phyloP scores from a whole-genome alignment of 1,140 invertebrate species.

The Cydia pomonella region DNA sequence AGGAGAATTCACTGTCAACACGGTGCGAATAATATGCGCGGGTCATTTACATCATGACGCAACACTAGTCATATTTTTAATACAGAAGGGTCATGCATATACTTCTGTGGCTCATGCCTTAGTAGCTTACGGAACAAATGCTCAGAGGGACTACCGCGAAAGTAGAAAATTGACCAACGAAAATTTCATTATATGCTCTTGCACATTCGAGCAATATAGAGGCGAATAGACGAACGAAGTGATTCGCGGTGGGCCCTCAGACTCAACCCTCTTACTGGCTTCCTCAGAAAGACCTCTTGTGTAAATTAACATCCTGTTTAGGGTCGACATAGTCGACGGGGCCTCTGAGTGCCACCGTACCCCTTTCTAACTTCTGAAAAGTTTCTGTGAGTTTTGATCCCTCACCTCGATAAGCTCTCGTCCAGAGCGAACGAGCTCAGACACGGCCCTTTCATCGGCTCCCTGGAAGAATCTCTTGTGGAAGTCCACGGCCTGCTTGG shows the following conservation, averaged over 20 bases:
- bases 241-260: slow-evolving; percentile 77
- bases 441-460: slow-evolving; percentile 90
- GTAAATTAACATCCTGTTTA: slow-evolving; percentile 89
- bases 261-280: slow-evolving; percentile 90
- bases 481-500: slow-evolving; percentile 89
- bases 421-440: slow-evolving; percentile 89
- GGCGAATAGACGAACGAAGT: no score
- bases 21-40: background rate
- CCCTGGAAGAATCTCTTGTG: slow-evolving; percentile 93
- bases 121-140: no score
- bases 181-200: no score
- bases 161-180: no score
- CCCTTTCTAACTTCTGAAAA: slow-evolving; percentile 82
- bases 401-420: slow-evolving; percentile 86
- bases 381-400: slow-evolving; percentile 48
- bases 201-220: no score
- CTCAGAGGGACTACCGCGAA: no score
- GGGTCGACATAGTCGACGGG: slow-evolving; percentile 90
- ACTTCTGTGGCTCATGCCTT: no score
- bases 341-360: slow-evolving; percentile 88
- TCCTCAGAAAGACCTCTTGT: slow-evolving; percentile 92
- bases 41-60: background rate
- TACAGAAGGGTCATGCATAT: no score
- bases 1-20: background rate
- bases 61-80: background rate